phyloP scores from a whole-genome alignment of 2,888 invertebrate species.

The Caenorhabditis doughertyi region DNA sequence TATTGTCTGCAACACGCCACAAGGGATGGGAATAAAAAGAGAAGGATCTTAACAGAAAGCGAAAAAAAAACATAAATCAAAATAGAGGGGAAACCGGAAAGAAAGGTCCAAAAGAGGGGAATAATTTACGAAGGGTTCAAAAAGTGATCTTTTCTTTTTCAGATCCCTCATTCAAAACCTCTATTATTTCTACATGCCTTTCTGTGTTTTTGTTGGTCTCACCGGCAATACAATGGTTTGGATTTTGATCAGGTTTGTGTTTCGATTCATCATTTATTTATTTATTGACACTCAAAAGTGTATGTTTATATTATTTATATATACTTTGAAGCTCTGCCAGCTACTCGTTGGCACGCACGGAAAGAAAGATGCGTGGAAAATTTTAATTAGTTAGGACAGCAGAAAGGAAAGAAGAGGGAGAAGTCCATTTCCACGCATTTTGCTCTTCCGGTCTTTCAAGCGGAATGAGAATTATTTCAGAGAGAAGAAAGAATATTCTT shows the following conservation, averaged over 20 bases:
- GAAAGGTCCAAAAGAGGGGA: background rate
- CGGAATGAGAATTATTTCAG: conserved; percentile 22
- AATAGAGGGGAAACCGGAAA: background rate
- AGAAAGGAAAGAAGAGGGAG: conserved; percentile 17
- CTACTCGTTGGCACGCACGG: conserved; percentile 32
- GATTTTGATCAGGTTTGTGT: conserved; percentile 77
- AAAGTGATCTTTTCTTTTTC: conserved; percentile 31
- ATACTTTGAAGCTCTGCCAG: conserved; percentile 12
- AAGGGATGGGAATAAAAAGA: background rate
- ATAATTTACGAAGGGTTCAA: conserved; percentile 1
- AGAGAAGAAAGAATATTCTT: background rate
- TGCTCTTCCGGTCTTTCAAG: conserved; percentile 14
- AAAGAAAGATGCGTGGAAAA: conserved; percentile 26
- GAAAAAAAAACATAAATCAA: conserved; percentile 41
- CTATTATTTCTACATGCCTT: conserved; percentile 79
- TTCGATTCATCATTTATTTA: too few relatives aligned
- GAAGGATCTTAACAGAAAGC: background rate
- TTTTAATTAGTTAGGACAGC: conserved; percentile 56
- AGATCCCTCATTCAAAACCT: conserved; percentile 67
- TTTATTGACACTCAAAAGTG: conserved; percentile 19
- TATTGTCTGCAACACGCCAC: background rate
- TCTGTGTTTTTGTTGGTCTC: conserved; percentile 79
- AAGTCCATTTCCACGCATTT: conserved; percentile 30
- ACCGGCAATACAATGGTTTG: conserved; percentile 81
- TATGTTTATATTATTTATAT: background rate